Evolutionary conservation across 2,888 invertebrate genomes (phyloP).

Genomic region (Agrotis clavis): DNA sequence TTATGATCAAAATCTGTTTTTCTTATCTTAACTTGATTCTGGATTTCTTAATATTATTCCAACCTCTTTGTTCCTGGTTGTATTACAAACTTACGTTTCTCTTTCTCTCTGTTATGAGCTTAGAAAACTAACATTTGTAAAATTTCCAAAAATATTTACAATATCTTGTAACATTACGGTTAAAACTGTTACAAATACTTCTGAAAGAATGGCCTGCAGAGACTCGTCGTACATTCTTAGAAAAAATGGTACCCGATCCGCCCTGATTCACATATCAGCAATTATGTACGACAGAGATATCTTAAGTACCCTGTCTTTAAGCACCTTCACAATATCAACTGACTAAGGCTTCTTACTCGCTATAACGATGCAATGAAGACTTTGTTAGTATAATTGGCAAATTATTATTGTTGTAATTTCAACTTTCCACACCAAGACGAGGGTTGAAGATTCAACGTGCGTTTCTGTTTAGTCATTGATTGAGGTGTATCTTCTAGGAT

Average conservation of each 20-base stretch:
- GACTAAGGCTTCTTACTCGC: not conserved
- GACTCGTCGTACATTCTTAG: not conserved
- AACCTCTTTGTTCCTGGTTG: not conserved
- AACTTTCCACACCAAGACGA: not conserved
- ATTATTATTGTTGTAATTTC: not conserved
- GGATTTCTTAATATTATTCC: not conserved
- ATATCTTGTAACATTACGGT: not conserved
- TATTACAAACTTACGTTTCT: not conserved
- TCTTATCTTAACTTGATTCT: not conserved
- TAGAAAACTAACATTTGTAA: too few species aligned
- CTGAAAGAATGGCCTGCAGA: not conserved
- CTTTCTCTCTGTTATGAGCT: not conserved
- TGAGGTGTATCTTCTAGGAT: not conserved
- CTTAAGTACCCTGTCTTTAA: slow-evolving; percentile 14
- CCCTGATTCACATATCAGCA: slow-evolving; percentile 52
- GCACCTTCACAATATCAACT: slow-evolving; percentile 15
- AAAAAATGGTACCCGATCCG: slow-evolving; percentile 41
- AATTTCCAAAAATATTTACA: too few species aligned
- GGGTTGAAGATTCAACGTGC: not conserved
- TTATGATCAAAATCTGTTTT: not conserved
- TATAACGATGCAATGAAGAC: too few species aligned
- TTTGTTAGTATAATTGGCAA: too few species aligned
- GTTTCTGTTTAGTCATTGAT: not conserved
- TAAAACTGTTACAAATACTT: not conserved
- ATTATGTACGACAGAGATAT: slow-evolving; percentile 31